Percentiles rank a stretch among this genome's conserved stretches.
These are phyloP conservation scores for Zoanthus sociatus DNA, from an alignment of 92 coral and sea anemone species.

Conservation along the genomic window DNA sequence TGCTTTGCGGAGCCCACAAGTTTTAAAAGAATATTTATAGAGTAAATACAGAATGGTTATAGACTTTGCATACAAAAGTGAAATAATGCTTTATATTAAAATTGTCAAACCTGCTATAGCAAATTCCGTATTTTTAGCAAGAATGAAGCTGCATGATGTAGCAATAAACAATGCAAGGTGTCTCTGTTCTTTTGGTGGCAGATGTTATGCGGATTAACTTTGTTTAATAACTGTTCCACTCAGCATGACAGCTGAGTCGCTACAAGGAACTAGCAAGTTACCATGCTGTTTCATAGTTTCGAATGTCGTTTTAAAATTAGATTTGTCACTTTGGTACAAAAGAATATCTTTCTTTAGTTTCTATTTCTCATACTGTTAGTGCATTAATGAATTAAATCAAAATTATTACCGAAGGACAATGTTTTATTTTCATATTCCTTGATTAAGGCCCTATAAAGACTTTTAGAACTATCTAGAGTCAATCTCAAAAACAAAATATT, in stretches of 20 bases:
- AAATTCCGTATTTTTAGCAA: neutral
- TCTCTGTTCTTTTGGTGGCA: neutral
- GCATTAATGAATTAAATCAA: too few species aligned
- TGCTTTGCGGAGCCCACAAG: neutral
- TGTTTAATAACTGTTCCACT: neutral
- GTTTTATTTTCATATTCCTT: too few species aligned
- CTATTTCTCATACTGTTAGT: too few species aligned
- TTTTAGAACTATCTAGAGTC: too few species aligned
- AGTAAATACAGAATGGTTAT: neutral
- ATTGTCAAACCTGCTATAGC: neutral
- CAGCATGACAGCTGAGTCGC: too few species aligned
- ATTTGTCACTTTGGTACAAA: too few species aligned
- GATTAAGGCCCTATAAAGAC: too few species aligned
- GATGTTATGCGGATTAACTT: neutral
- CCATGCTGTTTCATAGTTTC: too few species aligned
- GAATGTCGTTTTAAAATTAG: too few species aligned
- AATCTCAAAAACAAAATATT: too few species aligned
- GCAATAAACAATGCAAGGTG: neutral
- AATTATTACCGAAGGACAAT: too few species aligned
- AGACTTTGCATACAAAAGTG: neutral
- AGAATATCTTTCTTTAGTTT: too few species aligned
- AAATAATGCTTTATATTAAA: neutral
- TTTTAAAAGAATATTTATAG: neutral
- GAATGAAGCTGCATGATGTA: neutral
- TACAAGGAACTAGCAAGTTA: neutral